These are phyloP conservation scores for Cololabis saira DNA, from an alignment of 2,113 vertebrate genomes.

Conservation along the genomic window DNA sequence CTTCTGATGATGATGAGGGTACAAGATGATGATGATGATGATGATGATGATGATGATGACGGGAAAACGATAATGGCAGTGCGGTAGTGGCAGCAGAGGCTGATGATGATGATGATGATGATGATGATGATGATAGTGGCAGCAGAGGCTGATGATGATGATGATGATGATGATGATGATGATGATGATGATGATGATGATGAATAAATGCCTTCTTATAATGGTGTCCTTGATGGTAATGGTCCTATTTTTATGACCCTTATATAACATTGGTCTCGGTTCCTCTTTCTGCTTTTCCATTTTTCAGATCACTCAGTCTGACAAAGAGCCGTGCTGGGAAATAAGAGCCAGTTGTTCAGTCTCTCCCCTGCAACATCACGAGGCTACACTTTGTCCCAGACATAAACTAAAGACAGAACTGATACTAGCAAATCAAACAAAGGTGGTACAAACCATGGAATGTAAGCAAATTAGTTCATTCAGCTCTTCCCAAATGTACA, in stretches of 20 bases:
- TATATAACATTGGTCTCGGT: constrained; percentile 76
- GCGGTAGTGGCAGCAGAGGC: constrained; percentile 65
- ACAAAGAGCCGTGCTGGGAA: constrained; percentile 64
- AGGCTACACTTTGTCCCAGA: no score
- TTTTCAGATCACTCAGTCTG: constrained; percentile 68
- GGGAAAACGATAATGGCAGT: constrained; percentile 70
- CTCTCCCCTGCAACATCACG: no score
- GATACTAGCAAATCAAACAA: no score
- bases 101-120: constrained; percentile 76
- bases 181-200: constrained; percentile 83
- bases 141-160: constrained; percentile 67
- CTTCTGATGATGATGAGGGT: constrained; percentile 77
- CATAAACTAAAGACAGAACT: no score
- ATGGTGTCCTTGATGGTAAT: constrained; percentile 85
- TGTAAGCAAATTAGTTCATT: no score
- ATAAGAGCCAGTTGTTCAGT: constrained; percentile 16
- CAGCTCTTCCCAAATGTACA: no score
- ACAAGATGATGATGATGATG: constrained; percentile 64
- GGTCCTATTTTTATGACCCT: constrained; percentile 80
- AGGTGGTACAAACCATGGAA: no score
- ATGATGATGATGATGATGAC: constrained; percentile 67
- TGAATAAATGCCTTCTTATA: constrained; percentile 80
- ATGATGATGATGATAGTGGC: constrained; percentile 78
- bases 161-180: constrained; percentile 77
- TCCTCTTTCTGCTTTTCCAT: constrained; percentile 71